Evolutionary conservation across 1,140 invertebrate genomes (phyloP), one percentile per base, ranked within the genome.

Genomic region (Anastrepha obliqua): DNA sequence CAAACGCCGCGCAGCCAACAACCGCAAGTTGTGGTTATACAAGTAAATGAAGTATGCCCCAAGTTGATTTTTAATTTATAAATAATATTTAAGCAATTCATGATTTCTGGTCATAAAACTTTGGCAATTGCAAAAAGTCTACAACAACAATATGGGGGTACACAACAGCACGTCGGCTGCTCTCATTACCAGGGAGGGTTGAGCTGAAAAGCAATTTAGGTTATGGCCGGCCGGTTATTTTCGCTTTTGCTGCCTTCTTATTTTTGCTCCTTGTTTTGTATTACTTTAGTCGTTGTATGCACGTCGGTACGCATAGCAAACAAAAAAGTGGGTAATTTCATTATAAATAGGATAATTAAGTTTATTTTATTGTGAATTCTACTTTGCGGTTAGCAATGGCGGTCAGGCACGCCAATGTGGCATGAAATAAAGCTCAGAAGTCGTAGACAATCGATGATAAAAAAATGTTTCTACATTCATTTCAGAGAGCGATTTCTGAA

Each of bases 51-150:
- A 74, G 67, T 74, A 74, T 74, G 67, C 42, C 15, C 67, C 3
- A 74, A 74, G 39, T 15, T 9, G 67, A 74, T 74, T 1, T 39
- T n/a, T 62, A 62, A 13, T 62, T n/a, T 55, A 55, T 55, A 55
- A 55, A 55, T 55, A 55, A 55, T 11, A 8, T 55, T 55, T 55
- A 55, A 55, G 42, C 44, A 74, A 44, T 42, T 74, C 67, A 74
- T 74, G 42, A 74, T 17, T 47, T 74, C 39, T 74, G 42, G 11
- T 13, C 39, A 13, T 39, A 47, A 47, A 74, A 74, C 67, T 74
- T 74, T 74, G 67, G 42, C 42, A 74, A 74, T 74, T 74, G 44
- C 44, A 74, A 74, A n/a, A 74, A 74, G 13, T 39, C 67, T 74
- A 74, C 39, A 42, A 74, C 3, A 55, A 55, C 11, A 55, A 2